phyloP scores from a whole-genome alignment of 1,140 invertebrate species.

The Cydia pomonella region DNA sequence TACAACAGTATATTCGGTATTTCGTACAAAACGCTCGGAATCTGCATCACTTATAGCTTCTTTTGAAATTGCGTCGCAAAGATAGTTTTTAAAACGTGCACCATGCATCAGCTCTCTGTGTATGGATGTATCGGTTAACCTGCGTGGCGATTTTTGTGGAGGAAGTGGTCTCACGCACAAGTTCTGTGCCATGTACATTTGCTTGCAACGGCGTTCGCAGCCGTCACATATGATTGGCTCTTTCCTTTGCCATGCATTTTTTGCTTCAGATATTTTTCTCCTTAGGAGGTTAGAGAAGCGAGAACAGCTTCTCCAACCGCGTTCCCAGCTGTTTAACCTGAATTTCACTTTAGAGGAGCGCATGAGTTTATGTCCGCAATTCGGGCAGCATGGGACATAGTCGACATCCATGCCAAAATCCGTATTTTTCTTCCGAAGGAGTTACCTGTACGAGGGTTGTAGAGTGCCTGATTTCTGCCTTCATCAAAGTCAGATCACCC shows the following conservation, averaged over 20 bases:
- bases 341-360: neutral
- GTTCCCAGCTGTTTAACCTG: neutral
- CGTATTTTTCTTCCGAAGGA: neutral
- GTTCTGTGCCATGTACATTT: neutral
- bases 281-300: neutral
- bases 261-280: neutral
- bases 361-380: neutral
- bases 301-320: neutral
- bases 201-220: neutral
- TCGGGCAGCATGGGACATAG: conserved; percentile 1
- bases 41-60: neutral
- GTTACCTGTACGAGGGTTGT: too few species aligned
- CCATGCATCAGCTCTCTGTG: neutral
- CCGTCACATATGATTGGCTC: neutral
- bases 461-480: neutral
- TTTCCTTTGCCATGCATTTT: neutral
- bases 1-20: neutral
- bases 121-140: neutral
- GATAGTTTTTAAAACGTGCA: neutral
- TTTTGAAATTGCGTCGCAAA: neutral
- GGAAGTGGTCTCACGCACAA: neutral
- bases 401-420: neutral
- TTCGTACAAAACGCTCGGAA: neutral
- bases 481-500: neutral
- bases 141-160: neutral